These are phyloP conservation scores for Ptilorrhoa leucosticta DNA, from an alignment of 2,113 vertebrate genomes.

Conservation along the genomic window DNA sequence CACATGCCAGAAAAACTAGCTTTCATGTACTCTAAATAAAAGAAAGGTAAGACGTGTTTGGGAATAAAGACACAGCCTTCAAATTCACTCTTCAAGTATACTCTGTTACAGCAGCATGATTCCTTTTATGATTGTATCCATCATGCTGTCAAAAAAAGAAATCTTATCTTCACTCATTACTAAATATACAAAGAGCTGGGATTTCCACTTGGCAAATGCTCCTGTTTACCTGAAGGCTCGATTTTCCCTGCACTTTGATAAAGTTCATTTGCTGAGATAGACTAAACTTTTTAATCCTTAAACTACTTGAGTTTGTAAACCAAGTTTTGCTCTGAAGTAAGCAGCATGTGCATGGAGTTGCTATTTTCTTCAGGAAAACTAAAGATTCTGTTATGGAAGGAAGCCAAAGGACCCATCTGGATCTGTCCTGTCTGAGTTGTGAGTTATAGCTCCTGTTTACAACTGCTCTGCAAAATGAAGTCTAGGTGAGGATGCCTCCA, in stretches of 20 bases:
- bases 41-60: not conserved
- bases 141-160: constrained; percentile 68
- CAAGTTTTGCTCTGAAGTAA: not conserved
- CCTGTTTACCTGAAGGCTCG: constrained; percentile 67
- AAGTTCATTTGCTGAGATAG: constrained; percentile 55
- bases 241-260: constrained; percentile 62
- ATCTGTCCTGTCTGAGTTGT: not conserved
- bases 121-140: constrained; percentile 57
- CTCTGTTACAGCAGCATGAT: constrained; percentile 9
- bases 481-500: not conserved
- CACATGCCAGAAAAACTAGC: constrained; percentile 9
- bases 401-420: constrained; percentile 20
- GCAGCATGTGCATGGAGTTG: not conserved
- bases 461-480: not conserved
- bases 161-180: constrained; percentile 68
- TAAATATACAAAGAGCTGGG: constrained; percentile 68
- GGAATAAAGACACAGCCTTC: not conserved
- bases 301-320: not conserved
- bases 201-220: constrained; percentile 69
- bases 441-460: constrained; percentile 34
- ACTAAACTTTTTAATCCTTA: constrained; percentile 36
- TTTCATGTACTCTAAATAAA: constrained; percentile 38
- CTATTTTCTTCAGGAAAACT: not conserved
- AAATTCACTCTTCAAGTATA: constrained; percentile 11
- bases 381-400: not conserved